Evolutionary conservation across 2,797 vertebrate species (phyloP), one percentile per base, ranked within the genome.

Genomic region (Lepilemur ruficaudatus): DNA sequence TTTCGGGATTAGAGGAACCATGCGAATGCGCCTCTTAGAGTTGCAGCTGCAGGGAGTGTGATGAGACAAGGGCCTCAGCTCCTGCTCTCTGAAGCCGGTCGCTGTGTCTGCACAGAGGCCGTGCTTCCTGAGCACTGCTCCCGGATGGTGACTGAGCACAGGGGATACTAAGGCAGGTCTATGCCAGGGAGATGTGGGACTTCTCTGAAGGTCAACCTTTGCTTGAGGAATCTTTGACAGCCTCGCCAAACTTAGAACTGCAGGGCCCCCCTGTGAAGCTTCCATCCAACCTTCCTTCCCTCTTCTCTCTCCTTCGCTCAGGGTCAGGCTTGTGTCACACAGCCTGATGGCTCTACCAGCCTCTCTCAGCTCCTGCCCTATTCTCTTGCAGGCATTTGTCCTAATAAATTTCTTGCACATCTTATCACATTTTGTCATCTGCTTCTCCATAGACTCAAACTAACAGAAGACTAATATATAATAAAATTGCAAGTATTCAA

Each of bases 401-500:
- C 73, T 80, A 43, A 92, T 69, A 89, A 7, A 81, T 78, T 94
- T 95, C 41, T 95, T 88, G 55, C 28, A 65, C 30, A 17, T 87
- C 41, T 87, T 79, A 90, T 96, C 76, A 57, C 15, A 91, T 93
- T 95, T 95, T 78, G 63, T 43, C 28, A 94, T 91, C 41, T 90
- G 55, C 61, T 95, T 91, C 78, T 95, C 1, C 0, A 57, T 82
- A n/a, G 43, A 76, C 28, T 18, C 65, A 76, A 92, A 59, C n/a
- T 78, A 78, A 88, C 38, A 73, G 20, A 80, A 84, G 23, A 14
- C 72, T 78, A 84, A 88, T 93, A 76, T 83, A 63, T 63, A 89
- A 65, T 11, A 63, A 79, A 55, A 5, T 61, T 76, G 13, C 72
- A 73, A 88, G 63, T 48, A 52, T 70, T 57, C 8, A 18, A 85